phyloP scores from a whole-genome alignment of 2,113 vertebrate genomes.

The Lonchura striata region DNA sequence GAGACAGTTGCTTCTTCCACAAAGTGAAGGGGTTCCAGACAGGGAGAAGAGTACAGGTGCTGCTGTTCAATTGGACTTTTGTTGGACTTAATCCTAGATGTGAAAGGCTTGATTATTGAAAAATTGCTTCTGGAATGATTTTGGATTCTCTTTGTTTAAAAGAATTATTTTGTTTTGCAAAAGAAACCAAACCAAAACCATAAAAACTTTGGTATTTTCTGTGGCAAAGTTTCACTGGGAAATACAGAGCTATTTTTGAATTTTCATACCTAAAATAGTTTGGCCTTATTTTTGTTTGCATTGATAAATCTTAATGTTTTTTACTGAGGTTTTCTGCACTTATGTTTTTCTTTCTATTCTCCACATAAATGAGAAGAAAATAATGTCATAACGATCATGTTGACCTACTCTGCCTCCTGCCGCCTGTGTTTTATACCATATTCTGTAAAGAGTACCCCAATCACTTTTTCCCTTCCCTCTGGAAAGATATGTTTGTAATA shows the following conservation, averaged over 20 bases:
- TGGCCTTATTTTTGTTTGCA: not conserved
- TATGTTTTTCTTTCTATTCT: not conserved
- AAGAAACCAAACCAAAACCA: not conserved
- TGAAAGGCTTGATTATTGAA: not conserved
- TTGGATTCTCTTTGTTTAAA: not conserved
- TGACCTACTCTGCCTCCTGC: not conserved
- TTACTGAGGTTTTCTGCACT: not conserved
- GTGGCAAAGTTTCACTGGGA: not conserved
- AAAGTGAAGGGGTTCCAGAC: not conserved
- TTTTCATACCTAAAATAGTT: not conserved
- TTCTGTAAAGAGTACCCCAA: not conserved
- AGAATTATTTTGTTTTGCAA: not conserved
- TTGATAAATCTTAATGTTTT: not conserved
- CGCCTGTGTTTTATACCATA: not conserved
- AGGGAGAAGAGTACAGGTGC: not conserved
- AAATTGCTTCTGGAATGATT: not conserved
- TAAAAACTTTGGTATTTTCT: not conserved
- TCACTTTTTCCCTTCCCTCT: not conserved
- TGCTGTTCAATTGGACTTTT: not conserved
- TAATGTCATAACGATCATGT: fast-evolving
- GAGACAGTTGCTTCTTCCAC: not conserved
- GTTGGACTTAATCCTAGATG: not conserved
- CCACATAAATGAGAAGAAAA: not conserved
- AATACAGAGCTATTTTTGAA: not conserved
- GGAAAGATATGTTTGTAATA: not conserved